Base-by-base conservation (phyloP, 2,888 invertebrate genomes). In the Xestobium rufovillosum region DNA sequence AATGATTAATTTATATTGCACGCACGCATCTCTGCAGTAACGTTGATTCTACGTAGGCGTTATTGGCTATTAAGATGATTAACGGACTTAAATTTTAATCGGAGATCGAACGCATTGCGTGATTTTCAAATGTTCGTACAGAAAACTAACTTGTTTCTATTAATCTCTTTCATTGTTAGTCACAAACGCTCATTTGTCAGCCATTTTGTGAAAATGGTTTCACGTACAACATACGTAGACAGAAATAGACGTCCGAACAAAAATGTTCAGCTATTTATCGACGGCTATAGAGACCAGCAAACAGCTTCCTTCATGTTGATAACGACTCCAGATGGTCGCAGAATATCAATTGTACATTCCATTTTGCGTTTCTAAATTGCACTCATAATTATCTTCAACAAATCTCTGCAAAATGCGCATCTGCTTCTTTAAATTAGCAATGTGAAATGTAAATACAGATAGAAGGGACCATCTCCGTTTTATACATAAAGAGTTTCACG, bases 201-300 rank as follows among this genome's bases (percentile, higher is more conserved):
- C 50, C 53, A 53, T 53, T 52, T 53, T 51, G 49, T 53, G 51
- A 53, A 56, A 55, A 56, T 52, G 49, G 49, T 49, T 51, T 54
- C 50, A 51, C 50, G 52, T 50, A 53, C 48, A 41, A 42, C 44
- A 44, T 50, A 51, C 52, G 52, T 53, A 52, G 52, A 53, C 54
- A 41, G 52, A 52, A 54, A 54, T 55, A 48, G 49, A 51, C 46
- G 50, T 53, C 49, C 47, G 51, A 48, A 52, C 52, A 56, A 54
- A 56, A 54, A 56, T 56, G 51, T 47, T 48, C 49, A 52, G 50
- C 48, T 50, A 55, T 55, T 50, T 48, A 48, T 49, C 53, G 51
- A 54, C 47, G 50, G 52, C 53, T 44, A 52, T 47, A 42, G 44
- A 43, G 39, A 39, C 42, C 44, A 40, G 48, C 47, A 48, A 49